Base-by-base conservation (phyloP, 1,140 invertebrate species). In the Neodiprion virginianus region DNA sequence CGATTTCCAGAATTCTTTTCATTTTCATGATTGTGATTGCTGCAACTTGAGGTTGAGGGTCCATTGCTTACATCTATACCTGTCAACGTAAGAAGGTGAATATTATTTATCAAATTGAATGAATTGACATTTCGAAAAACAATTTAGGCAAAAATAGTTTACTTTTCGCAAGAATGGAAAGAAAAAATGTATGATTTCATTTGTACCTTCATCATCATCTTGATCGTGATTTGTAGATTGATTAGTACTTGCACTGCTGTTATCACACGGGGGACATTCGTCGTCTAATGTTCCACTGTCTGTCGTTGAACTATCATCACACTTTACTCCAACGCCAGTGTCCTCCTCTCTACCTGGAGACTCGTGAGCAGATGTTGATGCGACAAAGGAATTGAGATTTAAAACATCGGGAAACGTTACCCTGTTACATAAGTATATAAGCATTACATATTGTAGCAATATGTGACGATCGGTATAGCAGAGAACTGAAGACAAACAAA, bases 401-500 rank as follows among this genome's bases (percentile, higher is more conserved):
- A 97, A 87, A 49, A 92, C 89, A 83, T 96, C 93, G 12, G 95
- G 95, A 87, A 98, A 98, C 5, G 92, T 93, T 48, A 98, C 95
- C 87, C 95, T 96, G 80, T 50, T 89, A 40, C 28, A 40, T 89
- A 77, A 71, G 74, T 75, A 72, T 76, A 81, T 72, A 66, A 17
- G 14, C 48, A 73, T 65, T 67, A 4, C 3, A 69, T n/a, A 14
- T 66, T 66, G 1, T 40, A 1, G 5, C 5, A 7, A 66, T 66
- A 66, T 66, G 21, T 66, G 61, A n/a, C 21, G 5, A 66, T n/a
- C 14, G 21, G 14, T n/a, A 14, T n/a, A 72, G 1, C 28, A 40
- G 5, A 78, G 65, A 72, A 12, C 74, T 76, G 47, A 23, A 72
- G 66, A 70, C 49, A 61, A 74, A 50, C 47, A 73, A 21, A 69